Evolutionary conservation across 2,888 invertebrate genomes (phyloP).

Genomic region (Cosmopolites sordidus): DNA sequence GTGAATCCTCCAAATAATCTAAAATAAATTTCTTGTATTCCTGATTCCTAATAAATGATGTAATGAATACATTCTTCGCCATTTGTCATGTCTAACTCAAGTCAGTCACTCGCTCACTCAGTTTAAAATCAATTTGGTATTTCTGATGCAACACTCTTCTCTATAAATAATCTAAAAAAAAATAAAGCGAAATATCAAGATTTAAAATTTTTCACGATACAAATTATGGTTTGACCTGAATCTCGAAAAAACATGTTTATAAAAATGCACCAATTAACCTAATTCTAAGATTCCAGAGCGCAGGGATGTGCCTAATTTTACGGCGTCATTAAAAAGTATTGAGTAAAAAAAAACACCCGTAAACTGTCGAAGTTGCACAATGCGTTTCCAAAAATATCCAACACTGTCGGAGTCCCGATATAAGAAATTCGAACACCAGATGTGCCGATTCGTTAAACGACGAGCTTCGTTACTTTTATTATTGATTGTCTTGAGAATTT

Average conservation of each 20-base stretch:
- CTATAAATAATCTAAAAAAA: no score
- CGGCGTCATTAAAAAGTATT: conserved; percentile 16
- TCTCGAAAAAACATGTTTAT: conserved; percentile 19
- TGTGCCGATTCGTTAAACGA: conserved; percentile 14
- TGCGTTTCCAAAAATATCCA: conserved; percentile 22
- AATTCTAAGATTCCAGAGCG: conserved; percentile 8
- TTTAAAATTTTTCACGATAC: neutral
- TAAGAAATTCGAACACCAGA: conserved; percentile 11
- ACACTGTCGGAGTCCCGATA: conserved; percentile 12
- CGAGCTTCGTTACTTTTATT: conserved; percentile 3
- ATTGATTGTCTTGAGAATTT: conserved; percentile 1
- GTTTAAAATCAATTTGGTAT: no score
- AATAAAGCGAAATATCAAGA: neutral
- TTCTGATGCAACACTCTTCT: no score
- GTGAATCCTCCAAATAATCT: no score
- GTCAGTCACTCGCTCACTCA: no score
- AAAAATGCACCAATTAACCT: conserved; percentile 22
- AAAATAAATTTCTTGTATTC: no score
- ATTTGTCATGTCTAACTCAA: no score
- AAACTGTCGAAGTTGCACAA: conserved; percentile 22
- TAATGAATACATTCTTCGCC: no score
- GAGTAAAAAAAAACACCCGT: conserved; percentile 14
- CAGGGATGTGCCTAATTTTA: conserved; percentile 16
- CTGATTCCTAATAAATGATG: no score
- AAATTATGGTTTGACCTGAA: neutral